Base-by-base conservation (phyloP, 2,113 vertebrate species). In the Holacanthus passer region DNA sequence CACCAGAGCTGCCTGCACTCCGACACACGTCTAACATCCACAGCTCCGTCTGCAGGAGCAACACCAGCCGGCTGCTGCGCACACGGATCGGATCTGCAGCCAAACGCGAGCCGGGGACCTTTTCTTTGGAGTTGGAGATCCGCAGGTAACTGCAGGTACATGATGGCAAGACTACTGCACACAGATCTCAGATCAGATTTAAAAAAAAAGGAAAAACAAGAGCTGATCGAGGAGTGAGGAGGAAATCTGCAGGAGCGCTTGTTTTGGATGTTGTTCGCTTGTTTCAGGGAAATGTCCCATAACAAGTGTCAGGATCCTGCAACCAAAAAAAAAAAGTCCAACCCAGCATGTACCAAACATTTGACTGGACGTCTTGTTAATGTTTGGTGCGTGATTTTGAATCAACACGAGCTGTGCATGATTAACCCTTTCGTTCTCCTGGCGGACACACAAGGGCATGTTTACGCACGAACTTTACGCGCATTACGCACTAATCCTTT, bases 381-480 rank as follows among this genome's bases (percentile, higher is more conserved):
- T 50, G 63, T 62, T 60, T 59, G 71, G 60, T 71, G 50, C 50
- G 67, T 32, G 16, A 47, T 14, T 73, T 70, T 71, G 63, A 69
- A 79, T 85, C 60, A 84, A 77, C 58, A 52, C 19, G 43, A 76
- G 3, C 53, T 64, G 56, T 64, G 82, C 50, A 41, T 88, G 73
- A 79, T 82, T 35, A 52, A 82, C 73, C 55, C 39, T 48, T 65
- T 83, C 37, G 47, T 68, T 82, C 73, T 81, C 56, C 68, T 72
- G 83, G 65, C 39, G 87, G 89, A 84, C 87, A 83, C 82, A 73
- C 43, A 7, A 37, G 81, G 85, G 67, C 89, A 72, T 87, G 87
- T 91, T 90, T 93, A 91, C 89, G 92, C 93, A 89, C 82, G 87
- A 83, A 69, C 77, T 91, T 90, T 89, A 88, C 91, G 91, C 88